Evolutionary conservation across 2,888 invertebrate species (phyloP).

Genomic region (Listrodromus nycthemerus): DNA sequence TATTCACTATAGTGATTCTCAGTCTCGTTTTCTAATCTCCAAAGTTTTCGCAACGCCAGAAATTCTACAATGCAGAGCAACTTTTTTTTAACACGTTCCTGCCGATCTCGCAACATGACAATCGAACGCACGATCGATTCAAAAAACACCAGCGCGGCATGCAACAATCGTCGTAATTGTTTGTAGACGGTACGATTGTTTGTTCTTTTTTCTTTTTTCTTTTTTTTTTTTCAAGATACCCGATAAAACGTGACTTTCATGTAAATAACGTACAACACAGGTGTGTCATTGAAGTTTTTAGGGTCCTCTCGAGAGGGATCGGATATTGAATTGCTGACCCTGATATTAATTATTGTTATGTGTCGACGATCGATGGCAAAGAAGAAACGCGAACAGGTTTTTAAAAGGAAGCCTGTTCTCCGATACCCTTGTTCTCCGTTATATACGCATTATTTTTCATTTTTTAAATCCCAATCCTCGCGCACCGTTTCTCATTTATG

Average conservation of each 20-base stretch:
- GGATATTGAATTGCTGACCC: slow-evolving; percentile 59
- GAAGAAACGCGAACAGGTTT: slow-evolving; percentile 54
- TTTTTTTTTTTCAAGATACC: slow-evolving; percentile 24
- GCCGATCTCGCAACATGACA: neutral
- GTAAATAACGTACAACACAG: slow-evolving; percentile 45
- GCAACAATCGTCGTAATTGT: slow-evolving; percentile 20
- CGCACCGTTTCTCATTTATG: slow-evolving; percentile 7
- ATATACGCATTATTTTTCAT: slow-evolving; percentile 47
- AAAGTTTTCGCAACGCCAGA: slow-evolving; percentile 12
- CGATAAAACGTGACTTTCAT: slow-evolving; percentile 44
- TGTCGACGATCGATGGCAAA: slow-evolving; percentile 61
- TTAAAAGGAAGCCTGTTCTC: slow-evolving; percentile 49
- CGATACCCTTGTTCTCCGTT: slow-evolving; percentile 66
- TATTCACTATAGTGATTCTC: slow-evolving; percentile 4
- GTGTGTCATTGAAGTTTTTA: slow-evolving; percentile 40
- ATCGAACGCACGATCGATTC: slow-evolving; percentile 31
- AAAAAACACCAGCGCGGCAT: slow-evolving; percentile 18
- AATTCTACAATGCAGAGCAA: slow-evolving; percentile 19
- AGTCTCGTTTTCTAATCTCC: slow-evolving; percentile 4
- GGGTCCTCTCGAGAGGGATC: slow-evolving; percentile 33
- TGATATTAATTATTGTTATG: slow-evolving; percentile 65
- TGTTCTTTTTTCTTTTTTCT: slow-evolving; percentile 11
- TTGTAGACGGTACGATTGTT: neutral
- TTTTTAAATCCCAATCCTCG: slow-evolving; percentile 15
- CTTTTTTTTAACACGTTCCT: neutral